A percentile compares a stretch with the other conserved stretches of the same genome.
These are phyloP conservation scores for Lepilemur septentrionalis DNA, from an alignment of 2,797 vertebrate species.

Conservation along the genomic window DNA sequence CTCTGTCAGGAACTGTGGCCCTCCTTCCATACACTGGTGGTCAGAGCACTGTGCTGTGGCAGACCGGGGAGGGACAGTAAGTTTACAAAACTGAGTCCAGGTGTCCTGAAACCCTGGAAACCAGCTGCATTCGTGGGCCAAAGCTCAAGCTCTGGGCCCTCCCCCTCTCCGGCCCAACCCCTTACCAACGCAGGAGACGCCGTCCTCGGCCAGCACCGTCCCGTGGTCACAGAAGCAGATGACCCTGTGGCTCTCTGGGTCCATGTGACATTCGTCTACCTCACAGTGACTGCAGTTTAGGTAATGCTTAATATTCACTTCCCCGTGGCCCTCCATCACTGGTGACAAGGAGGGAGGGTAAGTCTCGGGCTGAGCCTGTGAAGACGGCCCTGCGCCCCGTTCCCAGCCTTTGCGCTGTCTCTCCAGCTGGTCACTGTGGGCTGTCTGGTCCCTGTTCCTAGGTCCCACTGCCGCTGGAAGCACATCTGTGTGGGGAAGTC, in stretches of 20 bases:
- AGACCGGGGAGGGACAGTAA: background rate
- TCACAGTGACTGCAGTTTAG: constrained; percentile 98
- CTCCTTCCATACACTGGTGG: background rate
- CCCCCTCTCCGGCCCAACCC: background rate
- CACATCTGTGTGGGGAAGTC: background rate
- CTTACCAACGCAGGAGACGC: constrained; percentile 92
- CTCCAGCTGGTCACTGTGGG: background rate
- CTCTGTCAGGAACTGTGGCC: background rate
- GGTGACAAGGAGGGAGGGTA: constrained; percentile 66
- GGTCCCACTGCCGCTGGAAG: background rate
- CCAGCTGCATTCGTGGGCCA: background rate
- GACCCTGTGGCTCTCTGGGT: constrained; percentile 85
- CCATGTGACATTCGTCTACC: constrained; percentile 91
- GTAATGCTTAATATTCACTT: constrained; percentile 94
- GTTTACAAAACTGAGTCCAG: background rate
- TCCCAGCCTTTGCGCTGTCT: background rate
- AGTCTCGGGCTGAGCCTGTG: background rate
- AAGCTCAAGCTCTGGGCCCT: background rate
- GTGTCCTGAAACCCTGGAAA: background rate
- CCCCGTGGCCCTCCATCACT: constrained; percentile 96
- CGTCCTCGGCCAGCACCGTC: constrained; percentile 89
- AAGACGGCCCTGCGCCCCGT: fast-evolving
- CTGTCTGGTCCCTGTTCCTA: background rate
- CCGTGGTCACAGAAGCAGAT: constrained; percentile 94
- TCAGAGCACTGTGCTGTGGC: fast-evolving